Percentiles rank a stretch among this genome's conserved stretches.
phyloP scores from a whole-genome alignment of 1,140 invertebrate genomes.

The Hestina assimilis region DNA sequence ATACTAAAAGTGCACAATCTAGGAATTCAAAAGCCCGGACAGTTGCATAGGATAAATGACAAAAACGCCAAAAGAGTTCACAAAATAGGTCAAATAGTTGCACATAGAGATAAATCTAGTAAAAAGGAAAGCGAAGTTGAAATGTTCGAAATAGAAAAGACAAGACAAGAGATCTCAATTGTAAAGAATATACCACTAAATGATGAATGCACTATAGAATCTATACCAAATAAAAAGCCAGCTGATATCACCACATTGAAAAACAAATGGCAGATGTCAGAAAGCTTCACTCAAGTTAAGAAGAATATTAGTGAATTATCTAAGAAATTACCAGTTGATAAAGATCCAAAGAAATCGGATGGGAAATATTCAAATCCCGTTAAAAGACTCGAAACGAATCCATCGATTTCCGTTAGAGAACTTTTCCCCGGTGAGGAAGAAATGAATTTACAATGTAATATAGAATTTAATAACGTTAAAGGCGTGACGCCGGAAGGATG shows the following conservation, averaged over 20 bases:
- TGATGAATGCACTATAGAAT: constrained; percentile 75
- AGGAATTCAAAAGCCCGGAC: constrained; percentile 60
- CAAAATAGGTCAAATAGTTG: constrained; percentile 68
- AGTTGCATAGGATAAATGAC: constrained; percentile 62
- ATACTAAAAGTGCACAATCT: constrained; percentile 64
- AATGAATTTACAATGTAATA: constrained; percentile 85
- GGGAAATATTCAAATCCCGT: constrained; percentile 72
- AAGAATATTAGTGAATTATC: constrained; percentile 74
- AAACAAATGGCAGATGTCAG: constrained; percentile 74
- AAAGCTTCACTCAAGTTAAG: constrained; percentile 74
- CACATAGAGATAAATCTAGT: constrained; percentile 52
- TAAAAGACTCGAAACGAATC: constrained; percentile 83
- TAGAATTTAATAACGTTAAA: constrained; percentile 84
- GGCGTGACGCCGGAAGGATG: constrained; percentile 87
- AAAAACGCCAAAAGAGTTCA: constrained; percentile 73
- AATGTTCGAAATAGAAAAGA: constrained; percentile 44
- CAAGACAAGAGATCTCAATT: constrained; percentile 47
- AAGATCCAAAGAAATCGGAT: constrained; percentile 62
- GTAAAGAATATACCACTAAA: constrained; percentile 68
- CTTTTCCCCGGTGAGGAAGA: constrained; percentile 89
- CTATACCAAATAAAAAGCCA: constrained; percentile 62
- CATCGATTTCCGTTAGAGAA: constrained; percentile 88
- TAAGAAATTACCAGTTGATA: constrained; percentile 61
- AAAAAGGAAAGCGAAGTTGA: constrained; percentile 50
- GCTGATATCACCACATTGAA: constrained; percentile 71